These are phyloP conservation scores for Holothuria leucospilota DNA, from an alignment of 53 echinoderm and acorn worm genomes.

Conservation along the genomic window DNA sequence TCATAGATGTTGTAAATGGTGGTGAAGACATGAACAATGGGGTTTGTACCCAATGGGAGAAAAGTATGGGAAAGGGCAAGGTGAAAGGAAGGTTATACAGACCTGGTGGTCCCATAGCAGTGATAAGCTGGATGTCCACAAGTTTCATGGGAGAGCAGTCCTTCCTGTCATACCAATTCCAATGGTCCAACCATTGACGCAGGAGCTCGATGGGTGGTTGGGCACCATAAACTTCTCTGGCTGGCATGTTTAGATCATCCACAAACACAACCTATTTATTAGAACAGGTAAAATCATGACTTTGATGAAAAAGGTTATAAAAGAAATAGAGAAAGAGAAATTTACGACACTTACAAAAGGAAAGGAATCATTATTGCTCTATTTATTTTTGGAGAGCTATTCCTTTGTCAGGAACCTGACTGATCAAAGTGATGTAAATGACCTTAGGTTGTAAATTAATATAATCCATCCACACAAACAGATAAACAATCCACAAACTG, in stretches of 20 bases:
- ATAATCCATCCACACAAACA: too few relatives aligned
- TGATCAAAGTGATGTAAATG: too few relatives aligned
- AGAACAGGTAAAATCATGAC: neutral
- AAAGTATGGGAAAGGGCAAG: neutral
- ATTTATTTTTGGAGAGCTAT: too few relatives aligned
- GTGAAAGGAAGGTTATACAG: too few relatives aligned
- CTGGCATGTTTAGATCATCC: constrained; percentile 98
- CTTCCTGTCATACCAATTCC: constrained; percentile 98
- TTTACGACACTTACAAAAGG: too few relatives aligned
- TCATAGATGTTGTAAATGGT: too few relatives aligned
- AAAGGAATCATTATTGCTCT: neutral
- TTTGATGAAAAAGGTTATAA: neutral
- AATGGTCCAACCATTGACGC: constrained; percentile 94
- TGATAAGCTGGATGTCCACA: constrained; percentile 91
- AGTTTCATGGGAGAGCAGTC: constrained; percentile 93
- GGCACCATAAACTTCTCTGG: constrained; percentile 91
- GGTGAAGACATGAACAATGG: too few relatives aligned
- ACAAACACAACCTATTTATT: constrained; percentile 84
- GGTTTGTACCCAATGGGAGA: too few relatives aligned
- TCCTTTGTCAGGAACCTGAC: too few relatives aligned
- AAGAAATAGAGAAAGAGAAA: neutral
- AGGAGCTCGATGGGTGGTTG: constrained; percentile 96
- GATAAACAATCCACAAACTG: too few relatives aligned
- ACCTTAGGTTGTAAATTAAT: too few relatives aligned
- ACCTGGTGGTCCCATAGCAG: constrained; percentile 98